phyloP scores from a whole-genome alignment of 1,140 invertebrate species.

The Danaus melanippus region DNA sequence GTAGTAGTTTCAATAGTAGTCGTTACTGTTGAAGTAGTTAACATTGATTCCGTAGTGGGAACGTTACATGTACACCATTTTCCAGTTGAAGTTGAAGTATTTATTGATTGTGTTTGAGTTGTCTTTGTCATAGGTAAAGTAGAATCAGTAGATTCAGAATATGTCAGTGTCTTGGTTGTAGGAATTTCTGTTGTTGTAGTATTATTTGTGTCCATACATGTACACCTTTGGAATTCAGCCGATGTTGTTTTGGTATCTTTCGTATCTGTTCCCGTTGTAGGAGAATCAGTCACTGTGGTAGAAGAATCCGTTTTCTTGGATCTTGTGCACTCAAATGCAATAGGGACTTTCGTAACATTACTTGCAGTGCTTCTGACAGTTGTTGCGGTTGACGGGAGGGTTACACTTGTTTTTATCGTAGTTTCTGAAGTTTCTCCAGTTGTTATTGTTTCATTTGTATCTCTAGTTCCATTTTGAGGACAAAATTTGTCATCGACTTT shows the following conservation, averaged over 20 bases:
- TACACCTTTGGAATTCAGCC: too few relatives aligned
- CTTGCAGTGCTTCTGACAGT: too few relatives aligned
- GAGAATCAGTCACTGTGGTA: not conserved
- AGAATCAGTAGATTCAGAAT: too few relatives aligned
- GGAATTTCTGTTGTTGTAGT: not conserved
- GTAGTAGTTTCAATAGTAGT: too few relatives aligned
- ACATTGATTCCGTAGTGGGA: not conserved
- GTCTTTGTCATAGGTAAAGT: slow-evolving; percentile 7
- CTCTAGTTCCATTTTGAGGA: slow-evolving; percentile 2
- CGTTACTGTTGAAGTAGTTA: too few relatives aligned
- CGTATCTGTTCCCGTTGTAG: slow-evolving; percentile 4
- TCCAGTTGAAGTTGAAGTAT: slow-evolving; percentile 1
- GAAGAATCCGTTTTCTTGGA: slow-evolving; percentile 2
- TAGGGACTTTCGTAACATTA: too few relatives aligned
- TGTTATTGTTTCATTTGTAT: slow-evolving; percentile 3
- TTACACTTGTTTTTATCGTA: slow-evolving; percentile 4
- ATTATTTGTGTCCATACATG: not conserved
- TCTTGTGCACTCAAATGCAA: not conserved
- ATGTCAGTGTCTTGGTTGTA: not conserved
- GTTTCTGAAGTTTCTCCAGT: slow-evolving; percentile 2
- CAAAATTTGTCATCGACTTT: slow-evolving; percentile 9
- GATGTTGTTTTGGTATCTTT: not conserved
- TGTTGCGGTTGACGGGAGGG: too few relatives aligned
- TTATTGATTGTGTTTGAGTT: slow-evolving; percentile 6
- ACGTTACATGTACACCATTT: slow-evolving; percentile 6